Base-by-base conservation (phyloP, 2,113 vertebrate genomes). In the Muscicapa adusta region DNA sequence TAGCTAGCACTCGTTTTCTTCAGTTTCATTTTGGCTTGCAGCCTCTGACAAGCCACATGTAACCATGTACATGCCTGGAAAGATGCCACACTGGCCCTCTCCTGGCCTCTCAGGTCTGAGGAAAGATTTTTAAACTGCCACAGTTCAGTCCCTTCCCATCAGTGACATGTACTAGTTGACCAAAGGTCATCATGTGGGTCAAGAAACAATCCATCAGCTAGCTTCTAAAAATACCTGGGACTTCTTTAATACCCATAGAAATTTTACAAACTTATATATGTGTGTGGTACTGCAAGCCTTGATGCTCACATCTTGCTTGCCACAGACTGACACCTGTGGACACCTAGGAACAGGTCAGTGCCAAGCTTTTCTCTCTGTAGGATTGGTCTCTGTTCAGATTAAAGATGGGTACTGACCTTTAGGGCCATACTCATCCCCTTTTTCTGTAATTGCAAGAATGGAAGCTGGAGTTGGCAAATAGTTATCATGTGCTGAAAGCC, bases 21-120 rank as follows among this genome's bases (percentile, higher is more conserved):
- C 28, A 33, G 62, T 94, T 88, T 94, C 77, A 22, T 85, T 91
- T 91, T 95, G 74, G 74, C 78, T 74, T 68, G 22, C 56, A 51
- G 47, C 62, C 58, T 83, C 43, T 70, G 75, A 51, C 9, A 36
- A 74, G 53, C 50, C 56, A 47, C 74, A 60, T 10, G 4, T 67
- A 77, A 60, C 83, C 83, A 40, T 77, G 75, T 68, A 42, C 72
- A 22, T 47, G 38, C 33, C 84, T 96, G 93, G 93, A 85, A 65
- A 9, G 18, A 1, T 65, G 47, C 85, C 80, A 72, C 26, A 4
- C 40, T 71, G 76, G 43, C 76, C 70, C 70, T 78, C 28, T 88
- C 76, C 54, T 92, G 91, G 42, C 58, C 56, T 74, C 54, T 93
- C 58, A 79, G 89, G 92, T 93, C 75, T 86, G 73, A 76, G 76